phyloP scores from a whole-genome alignment of 1,140 invertebrate genomes.

The Orchesella cincta region DNA sequence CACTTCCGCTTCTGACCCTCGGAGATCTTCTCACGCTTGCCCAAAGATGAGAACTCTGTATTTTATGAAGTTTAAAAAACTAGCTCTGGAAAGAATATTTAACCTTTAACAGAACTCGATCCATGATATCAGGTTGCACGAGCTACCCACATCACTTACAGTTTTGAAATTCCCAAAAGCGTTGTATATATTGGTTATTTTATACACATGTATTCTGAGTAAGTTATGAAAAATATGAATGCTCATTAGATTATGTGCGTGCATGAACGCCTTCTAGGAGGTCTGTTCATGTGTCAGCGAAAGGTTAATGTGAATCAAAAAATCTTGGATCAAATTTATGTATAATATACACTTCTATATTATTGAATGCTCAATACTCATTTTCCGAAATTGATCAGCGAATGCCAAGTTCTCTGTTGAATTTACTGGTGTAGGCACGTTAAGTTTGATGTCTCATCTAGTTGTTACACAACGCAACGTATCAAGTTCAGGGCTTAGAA shows the following conservation, averaged over 20 bases:
- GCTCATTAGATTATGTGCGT: neutral
- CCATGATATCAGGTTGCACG: too few relatives aligned
- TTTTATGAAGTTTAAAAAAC: neutral
- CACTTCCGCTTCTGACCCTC: neutral
- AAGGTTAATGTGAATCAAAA: neutral
- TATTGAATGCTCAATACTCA: too few relatives aligned
- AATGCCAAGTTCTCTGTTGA: too few relatives aligned
- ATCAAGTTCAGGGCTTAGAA: too few relatives aligned
- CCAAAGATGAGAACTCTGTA: neutral
- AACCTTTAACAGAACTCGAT: too few relatives aligned
- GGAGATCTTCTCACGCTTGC: neutral
- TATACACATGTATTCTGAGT: too few relatives aligned
- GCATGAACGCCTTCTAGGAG: neutral
- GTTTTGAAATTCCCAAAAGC: neutral
- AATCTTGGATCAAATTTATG: neutral
- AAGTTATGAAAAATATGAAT: neutral
- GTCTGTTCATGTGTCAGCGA: neutral
- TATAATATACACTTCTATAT: too few relatives aligned
- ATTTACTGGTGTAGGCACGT: too few relatives aligned
- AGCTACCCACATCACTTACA: neutral
- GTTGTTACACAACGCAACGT: too few relatives aligned
- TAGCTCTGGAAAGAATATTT: neutral
- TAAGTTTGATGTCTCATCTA: too few relatives aligned
- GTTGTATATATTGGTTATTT: neutral
- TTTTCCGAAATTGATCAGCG: too few relatives aligned